These are phyloP conservation scores for Rhadinocentrus ornatus DNA, from an alignment of 2,797 vertebrate genomes.

Conservation along the genomic window DNA sequence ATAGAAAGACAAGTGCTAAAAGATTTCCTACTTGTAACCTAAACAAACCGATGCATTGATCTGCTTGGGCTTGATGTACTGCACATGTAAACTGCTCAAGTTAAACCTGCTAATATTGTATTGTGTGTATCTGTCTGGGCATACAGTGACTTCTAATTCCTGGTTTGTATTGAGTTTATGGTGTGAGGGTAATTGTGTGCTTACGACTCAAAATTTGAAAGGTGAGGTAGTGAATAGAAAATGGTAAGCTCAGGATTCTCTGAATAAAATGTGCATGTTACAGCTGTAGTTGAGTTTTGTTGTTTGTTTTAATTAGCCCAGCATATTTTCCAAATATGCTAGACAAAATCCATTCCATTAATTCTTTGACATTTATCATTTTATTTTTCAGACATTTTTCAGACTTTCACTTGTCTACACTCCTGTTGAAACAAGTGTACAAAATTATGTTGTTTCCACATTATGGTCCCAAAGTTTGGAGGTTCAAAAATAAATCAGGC, in stretches of 20 bases:
- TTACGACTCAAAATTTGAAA: slow-evolving; percentile 25
- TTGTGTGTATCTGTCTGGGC: slow-evolving; percentile 48
- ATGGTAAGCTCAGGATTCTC: neutral
- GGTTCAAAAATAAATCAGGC: no score
- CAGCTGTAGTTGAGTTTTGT: neutral
- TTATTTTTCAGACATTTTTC: neutral
- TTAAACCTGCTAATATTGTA: slow-evolving; percentile 30
- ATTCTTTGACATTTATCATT: neutral
- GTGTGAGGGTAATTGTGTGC: slow-evolving; percentile 49
- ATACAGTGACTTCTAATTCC: slow-evolving; percentile 58
- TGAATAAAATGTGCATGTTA: neutral
- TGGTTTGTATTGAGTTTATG: slow-evolving; percentile 43
- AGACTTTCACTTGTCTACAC: neutral
- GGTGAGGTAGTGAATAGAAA: neutral
- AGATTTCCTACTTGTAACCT: neutral
- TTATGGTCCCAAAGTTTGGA: no score
- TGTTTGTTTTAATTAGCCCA: neutral
- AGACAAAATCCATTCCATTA: no score
- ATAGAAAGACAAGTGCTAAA: neutral
- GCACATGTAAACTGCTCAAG: slow-evolving; percentile 19
- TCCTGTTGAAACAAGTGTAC: neutral
- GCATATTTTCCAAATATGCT: neutral
- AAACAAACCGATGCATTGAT: slow-evolving; percentile 7
- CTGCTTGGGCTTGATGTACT: neutral
- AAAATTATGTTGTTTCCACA: neutral